Conservation (phyloP, 2,888 invertebrate genomes). For the Callimorpha dominula region DNA sequence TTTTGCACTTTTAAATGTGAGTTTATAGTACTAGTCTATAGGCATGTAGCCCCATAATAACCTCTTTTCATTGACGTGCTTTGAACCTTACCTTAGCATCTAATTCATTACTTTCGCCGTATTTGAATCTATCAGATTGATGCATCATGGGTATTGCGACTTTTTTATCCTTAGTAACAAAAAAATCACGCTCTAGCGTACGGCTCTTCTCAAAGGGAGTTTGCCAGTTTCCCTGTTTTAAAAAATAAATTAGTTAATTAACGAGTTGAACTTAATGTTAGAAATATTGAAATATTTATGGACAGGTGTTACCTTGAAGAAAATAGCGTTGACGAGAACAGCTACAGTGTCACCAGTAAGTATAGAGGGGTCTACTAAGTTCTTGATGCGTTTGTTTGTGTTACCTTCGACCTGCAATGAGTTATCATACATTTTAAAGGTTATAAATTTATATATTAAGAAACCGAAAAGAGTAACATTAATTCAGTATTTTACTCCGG, state of each 20-base stretch:
- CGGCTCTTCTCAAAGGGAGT: constrained; percentile 84
- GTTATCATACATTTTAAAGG: neutral
- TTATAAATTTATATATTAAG: neutral
- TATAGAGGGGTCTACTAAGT: constrained; percentile 86
- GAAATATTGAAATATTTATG: neutral
- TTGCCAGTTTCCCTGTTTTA: constrained; percentile 88
- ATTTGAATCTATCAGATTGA: constrained; percentile 76
- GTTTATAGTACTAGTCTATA: neutral
- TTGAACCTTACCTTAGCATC: constrained; percentile 64
- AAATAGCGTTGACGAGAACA: constrained; percentile 93
- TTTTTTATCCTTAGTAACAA: constrained; percentile 80
- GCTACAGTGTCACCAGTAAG: constrained; percentile 86
- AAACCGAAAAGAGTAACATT: neutral
- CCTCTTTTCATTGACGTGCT: neutral
- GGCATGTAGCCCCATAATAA: neutral
- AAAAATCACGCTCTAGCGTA: constrained; percentile 89
- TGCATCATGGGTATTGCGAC: constrained; percentile 90
- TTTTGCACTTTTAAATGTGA: neutral
- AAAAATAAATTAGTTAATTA: neutral
- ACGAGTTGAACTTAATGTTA: neutral
- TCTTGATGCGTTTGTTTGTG: constrained; percentile 75
- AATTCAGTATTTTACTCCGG: too few species aligned
- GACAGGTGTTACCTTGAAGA: constrained; percentile 89
- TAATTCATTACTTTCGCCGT: constrained; percentile 67
- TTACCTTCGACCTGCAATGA: constrained; percentile 73